phyloP scores from a whole-genome alignment of 2,888 invertebrate species.

The Vanessa cardui region DNA sequence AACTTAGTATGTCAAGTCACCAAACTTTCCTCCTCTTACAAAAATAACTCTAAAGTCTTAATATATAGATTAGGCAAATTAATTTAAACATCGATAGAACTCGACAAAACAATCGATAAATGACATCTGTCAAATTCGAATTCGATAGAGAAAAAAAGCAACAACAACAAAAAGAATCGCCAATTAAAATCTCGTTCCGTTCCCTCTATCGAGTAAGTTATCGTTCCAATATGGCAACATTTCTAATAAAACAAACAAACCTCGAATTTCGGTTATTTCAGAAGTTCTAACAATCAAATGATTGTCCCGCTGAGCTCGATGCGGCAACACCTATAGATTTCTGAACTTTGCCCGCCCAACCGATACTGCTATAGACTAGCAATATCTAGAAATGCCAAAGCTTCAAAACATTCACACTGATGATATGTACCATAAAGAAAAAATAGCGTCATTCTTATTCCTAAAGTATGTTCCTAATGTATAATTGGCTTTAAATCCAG shows the following conservation, averaged over 20 bases:
- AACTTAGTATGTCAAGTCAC: too few species aligned
- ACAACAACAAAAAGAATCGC: not conserved
- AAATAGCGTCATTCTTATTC: too few species aligned
- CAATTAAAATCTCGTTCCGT: not conserved
- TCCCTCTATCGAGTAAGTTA: conserved; percentile 2
- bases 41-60: too few species aligned
- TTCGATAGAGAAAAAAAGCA: not conserved
- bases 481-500: too few species aligned
- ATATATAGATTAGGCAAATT: too few species aligned
- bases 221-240: conserved; percentile 1
- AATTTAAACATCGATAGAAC: too few species aligned
- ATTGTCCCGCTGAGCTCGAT: conserved; percentile 33
- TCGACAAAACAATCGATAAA: too few species aligned
- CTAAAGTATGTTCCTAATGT: too few species aligned
- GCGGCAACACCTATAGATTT: conserved; percentile 38
- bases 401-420: not conserved
- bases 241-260: conserved; percentile 29
- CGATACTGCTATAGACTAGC: conserved; percentile 32
- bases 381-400: conserved; percentile 3
- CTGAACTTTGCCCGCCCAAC: conserved; percentile 35
- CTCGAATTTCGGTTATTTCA: conserved; percentile 31
- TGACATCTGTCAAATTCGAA: not conserved
- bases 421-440: too few species aligned
- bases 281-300: conserved; percentile 37
- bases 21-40: too few species aligned